phyloP scores from a whole-genome alignment of 1,140 invertebrate species.

The Eulimnadia texana region DNA sequence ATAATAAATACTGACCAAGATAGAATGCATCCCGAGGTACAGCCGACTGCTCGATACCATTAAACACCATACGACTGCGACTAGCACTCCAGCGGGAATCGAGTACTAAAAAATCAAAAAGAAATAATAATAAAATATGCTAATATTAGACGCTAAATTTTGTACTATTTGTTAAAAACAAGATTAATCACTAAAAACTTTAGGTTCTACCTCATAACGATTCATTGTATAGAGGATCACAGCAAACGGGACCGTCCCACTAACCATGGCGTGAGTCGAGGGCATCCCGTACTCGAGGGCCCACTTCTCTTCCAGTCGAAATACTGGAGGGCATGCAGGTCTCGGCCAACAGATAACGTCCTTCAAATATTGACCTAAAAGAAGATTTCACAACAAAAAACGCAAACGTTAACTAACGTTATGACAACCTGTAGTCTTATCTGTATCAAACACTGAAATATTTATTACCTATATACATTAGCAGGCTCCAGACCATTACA shows the following conservation, averaged over 20 bases:
- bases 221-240: constrained; percentile 61
- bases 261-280: constrained; percentile 85
- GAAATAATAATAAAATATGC: not conserved
- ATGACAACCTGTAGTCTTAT: not conserved
- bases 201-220: constrained; percentile 49
- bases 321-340: constrained; percentile 61
- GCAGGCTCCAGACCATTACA: constrained; percentile 63
- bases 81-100: constrained; percentile 28
- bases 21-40: constrained; percentile 84
- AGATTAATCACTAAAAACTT: constrained; percentile 1
- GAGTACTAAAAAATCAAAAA: constrained; percentile 34
- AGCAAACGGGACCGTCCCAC: constrained; percentile 68
- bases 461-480: constrained; percentile 65
- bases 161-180: not conserved
- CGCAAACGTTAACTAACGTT: too few relatives aligned
- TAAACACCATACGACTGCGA: constrained; percentile 45
- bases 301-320: constrained; percentile 70
- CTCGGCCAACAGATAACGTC: constrained; percentile 73
- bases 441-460: not conserved
- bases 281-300: constrained; percentile 83
- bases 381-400: constrained; percentile 13
- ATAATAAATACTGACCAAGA: constrained; percentile 43
- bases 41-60: constrained; percentile 68
- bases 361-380: constrained; percentile 66
- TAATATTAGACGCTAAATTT: constrained; percentile 10